A percentile compares a stretch with the other conserved stretches of the same genome.
Evolutionary conservation across 2,888 invertebrate genomes (phyloP).

Genomic region (Rotaria magnacalcarata): DNA sequence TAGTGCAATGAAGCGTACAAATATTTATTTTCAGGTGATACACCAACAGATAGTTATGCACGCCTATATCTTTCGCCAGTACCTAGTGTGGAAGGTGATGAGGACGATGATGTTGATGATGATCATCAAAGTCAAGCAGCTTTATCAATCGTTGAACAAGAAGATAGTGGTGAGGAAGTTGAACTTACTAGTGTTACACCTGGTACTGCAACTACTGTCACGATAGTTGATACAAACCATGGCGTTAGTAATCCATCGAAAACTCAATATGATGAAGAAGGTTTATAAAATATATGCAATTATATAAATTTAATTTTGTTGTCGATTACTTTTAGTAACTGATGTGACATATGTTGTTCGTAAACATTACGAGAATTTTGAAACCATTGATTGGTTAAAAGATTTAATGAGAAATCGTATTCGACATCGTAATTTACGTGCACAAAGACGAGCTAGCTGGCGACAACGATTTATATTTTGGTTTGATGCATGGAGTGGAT

Average conservation of each 20-base stretch:
- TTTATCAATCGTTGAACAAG: not conserved
- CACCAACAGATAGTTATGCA: not conserved
- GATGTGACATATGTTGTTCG: conserved; percentile 17
- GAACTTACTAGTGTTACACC: not conserved
- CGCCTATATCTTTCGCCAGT: not conserved
- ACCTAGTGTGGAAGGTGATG: not conserved
- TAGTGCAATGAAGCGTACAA: not conserved
- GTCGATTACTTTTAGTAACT: not conserved
- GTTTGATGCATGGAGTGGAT: conserved; percentile 89
- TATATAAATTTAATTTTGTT: not conserved
- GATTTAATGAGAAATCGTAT: conserved; percentile 94
- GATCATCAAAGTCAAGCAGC: not conserved
- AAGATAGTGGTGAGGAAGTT: not conserved
- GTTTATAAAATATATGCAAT: not conserved
- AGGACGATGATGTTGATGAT: not conserved
- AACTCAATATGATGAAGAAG: not conserved
- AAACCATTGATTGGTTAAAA: conserved; percentile 98
- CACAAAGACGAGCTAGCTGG: conserved; percentile 70
- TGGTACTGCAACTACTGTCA: not conserved
- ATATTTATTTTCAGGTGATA: not conserved
- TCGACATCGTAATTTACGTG: conserved; percentile 78
- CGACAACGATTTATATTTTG: conserved; percentile 73
- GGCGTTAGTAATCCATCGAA: not conserved
- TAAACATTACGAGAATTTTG: conserved; percentile 83
- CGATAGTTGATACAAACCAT: not conserved